Conservation (phyloP, 1,140 invertebrate genomes). For the Atta texana region DNA sequence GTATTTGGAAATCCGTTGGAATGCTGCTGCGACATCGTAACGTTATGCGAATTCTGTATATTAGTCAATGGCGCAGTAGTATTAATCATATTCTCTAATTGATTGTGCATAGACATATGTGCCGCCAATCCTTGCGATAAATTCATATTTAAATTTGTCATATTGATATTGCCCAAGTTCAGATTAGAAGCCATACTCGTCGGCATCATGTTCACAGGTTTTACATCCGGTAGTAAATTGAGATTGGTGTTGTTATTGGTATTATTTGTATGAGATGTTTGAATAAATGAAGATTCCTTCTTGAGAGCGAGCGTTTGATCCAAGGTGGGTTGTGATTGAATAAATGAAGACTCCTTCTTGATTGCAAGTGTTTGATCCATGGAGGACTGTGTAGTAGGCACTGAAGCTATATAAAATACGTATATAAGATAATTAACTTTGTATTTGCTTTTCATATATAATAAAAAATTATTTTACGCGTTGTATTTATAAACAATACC, state of each 20-base stretch:
- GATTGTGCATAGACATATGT: conserved; percentile 81
- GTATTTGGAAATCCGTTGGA: conserved; percentile 84
- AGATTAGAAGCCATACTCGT: conserved; percentile 79
- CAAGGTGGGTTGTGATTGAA: conserved; percentile 73
- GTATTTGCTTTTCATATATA: neutral
- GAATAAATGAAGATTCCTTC: conserved; percentile 80
- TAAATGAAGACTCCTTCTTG: conserved; percentile 80
- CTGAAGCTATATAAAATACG: conserved; percentile 72
- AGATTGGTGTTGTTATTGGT: conserved; percentile 76
- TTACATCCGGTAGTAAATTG: conserved; percentile 82
- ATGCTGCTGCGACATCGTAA: conserved; percentile 82
- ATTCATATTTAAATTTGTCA: conserved; percentile 81
- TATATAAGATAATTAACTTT: neutral
- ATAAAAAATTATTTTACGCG: neutral
- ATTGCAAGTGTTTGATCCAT: conserved; percentile 80
- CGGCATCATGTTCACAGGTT: conserved; percentile 82
- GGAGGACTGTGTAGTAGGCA: conserved; percentile 79
- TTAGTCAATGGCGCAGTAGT: conserved; percentile 72
- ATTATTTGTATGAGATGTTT: conserved; percentile 74
- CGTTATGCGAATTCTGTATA: conserved; percentile 81
- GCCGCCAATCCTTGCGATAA: conserved; percentile 79
- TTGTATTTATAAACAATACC: conserved; percentile 13
- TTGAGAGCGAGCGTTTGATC: conserved; percentile 81
- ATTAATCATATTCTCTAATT: conserved; percentile 82
- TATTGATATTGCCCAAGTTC: conserved; percentile 79